Base-by-base conservation (phyloP, 1,140 invertebrate genomes). In the Chelonus insularis region DNA sequence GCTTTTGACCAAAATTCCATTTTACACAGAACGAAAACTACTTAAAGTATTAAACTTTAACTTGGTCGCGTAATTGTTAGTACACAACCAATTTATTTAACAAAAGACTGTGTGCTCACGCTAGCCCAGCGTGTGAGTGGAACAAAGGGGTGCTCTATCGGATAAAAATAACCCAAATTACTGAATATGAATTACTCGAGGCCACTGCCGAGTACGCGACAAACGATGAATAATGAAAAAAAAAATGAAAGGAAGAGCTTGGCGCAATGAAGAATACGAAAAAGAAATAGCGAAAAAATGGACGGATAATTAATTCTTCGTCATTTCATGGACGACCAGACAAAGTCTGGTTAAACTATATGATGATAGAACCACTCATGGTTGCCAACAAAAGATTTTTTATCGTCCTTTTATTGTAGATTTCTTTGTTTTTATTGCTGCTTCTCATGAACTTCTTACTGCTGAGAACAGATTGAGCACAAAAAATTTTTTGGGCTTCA, bases 91-190 rank as follows among this genome's bases (percentile, higher is more conserved):
- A 60, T 60, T 60, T 43, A 60, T 60, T 43, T 52, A 60, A 60
- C 58, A 60, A 59, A 59, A 45, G 57, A 37, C 29, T 14, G 41
- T 18, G 39, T 23, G 9, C 56, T 34, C 23, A 16, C 23, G 11
- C 12, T 34, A 18, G 21, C 56, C 14, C 43, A 9, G n/a, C 25
- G 25, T 36, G n/a, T 25, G 29, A 23, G 21, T 39, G 16, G 34
- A 50, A 59, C 57, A 59, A 59, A 59, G 36, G 48, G 36, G 37
- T 36, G 36, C 47, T 59, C 45, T 59, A 59, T 59, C 11, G 45
- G 45, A 7, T 60, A 52, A 60, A 60, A 60, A 60, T 54, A 60
- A 52, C 58, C 58, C 14, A 60, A 60, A 60, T 60, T 60, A 52
- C 21, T 7, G 21, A 23, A 36, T 52, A 52, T 60, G 48, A 60